phyloP scores from a whole-genome alignment of 2,113 vertebrate genomes.

The Vanacampus margaritifer region DNA sequence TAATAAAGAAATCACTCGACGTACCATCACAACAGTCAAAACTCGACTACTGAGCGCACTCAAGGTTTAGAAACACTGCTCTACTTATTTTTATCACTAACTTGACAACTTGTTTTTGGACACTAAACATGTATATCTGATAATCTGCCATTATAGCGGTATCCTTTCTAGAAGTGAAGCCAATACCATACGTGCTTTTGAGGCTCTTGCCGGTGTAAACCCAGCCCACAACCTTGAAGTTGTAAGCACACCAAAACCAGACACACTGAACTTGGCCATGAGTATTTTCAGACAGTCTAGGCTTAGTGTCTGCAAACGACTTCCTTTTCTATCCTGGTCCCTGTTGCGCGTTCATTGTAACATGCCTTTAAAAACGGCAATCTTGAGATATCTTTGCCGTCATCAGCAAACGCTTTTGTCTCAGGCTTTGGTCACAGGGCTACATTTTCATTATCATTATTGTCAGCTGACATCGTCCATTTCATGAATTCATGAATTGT shows the following conservation, averaged over 20 bases:
- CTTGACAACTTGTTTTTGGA: background rate
- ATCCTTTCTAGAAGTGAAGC: conserved; percentile 16
- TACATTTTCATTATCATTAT: conserved; percentile 8
- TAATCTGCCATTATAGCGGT: conserved; percentile 14
- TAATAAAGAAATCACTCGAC: too few relatives aligned
- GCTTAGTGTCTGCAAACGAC: conserved; percentile 37
- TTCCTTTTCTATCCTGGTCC: conserved; percentile 48
- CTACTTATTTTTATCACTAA: background rate
- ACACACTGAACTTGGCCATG: conserved; percentile 44
- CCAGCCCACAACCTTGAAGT: conserved; percentile 61
- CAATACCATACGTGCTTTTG: conserved; percentile 39
- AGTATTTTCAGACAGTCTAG: conserved; percentile 61
- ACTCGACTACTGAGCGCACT: too few relatives aligned
- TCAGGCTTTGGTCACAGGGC: conserved; percentile 8
- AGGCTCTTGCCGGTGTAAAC: conserved; percentile 45
- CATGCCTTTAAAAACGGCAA: conserved; percentile 33
- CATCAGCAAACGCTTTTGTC: conserved; percentile 26
- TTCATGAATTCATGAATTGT: conserved; percentile 32
- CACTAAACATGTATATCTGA: background rate
- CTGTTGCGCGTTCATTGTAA: conserved; percentile 39
- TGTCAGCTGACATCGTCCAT: conserved; percentile 11
- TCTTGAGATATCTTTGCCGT: conserved; percentile 26
- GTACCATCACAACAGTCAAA: too few relatives aligned
- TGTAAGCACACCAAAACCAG: conserved; percentile 50
- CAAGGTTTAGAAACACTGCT: background rate